Base-by-base conservation (phyloP, 2,113 vertebrate genomes). In the Pelecanus crispus region DNA sequence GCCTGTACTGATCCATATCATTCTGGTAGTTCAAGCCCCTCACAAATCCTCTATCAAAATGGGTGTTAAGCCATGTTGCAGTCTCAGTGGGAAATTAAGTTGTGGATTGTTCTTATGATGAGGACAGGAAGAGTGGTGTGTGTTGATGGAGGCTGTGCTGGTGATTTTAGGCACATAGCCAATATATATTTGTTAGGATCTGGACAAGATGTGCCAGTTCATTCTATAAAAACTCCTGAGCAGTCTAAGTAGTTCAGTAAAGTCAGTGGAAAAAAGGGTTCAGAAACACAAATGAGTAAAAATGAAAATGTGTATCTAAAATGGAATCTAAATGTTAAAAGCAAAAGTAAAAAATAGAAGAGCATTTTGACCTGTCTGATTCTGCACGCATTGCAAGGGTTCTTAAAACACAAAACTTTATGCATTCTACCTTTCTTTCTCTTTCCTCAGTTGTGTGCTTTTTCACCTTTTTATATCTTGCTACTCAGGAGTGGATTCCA, bases 31-130 rank as follows among this genome's bases (percentile, higher is more conserved):
- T 95, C 61, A 78, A 79, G 82, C 9, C 72, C n/a, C 75, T 88
- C 88, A 81, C 32, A 96, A 96, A 93, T 74, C 63, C 42, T 63
- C 63, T 55, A 11, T 65, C 65, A 92, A 91, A 96, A 93, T 52
- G 44, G 17, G 40, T 88, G 68, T 81, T 95, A 81, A 92, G 40
- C 20, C 77, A 50, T 15, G 36, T 26, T 94, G 80, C 28, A 84
- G 44, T 85, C 74, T 81, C 47, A 52, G 50, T 56, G 59, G 80
- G 49, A 95, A 93, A 92, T 78, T 32, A 73, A 42, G 31, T 36
- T 44, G 55, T 62, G 50, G 25, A 68, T 88, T 79, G 34, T 52
- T 92, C 68, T 78, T 88, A 47, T 0, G 1, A 91, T 81, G 71
- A 81, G 47, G 47, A 56, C 68, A 74, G 42, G 65, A 94, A 83